Evolutionary conservation across 2,888 invertebrate species (phyloP), one percentile per base, ranked within the genome.

Genomic region (Plagodis dolabraria): DNA sequence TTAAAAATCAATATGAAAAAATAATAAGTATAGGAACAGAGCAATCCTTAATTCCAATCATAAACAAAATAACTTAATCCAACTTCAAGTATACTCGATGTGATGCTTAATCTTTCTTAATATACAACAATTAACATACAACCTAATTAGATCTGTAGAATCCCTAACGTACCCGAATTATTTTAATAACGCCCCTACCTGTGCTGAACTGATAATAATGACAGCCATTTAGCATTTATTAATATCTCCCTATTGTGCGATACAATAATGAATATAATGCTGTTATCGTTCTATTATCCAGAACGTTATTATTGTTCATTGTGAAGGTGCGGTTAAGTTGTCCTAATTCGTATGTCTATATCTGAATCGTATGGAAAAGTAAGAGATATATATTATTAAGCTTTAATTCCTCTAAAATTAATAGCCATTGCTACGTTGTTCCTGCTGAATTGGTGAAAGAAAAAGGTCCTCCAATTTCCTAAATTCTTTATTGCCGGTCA

Each of bases 161-260:
- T 38, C 55, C 46, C 49, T n/a, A 46, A 50, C 36, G 52, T 47
- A 45, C 61, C 46, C 46, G 57, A 67, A 64, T 63, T 58, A 61
- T 63, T 63, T 54, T 63, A 64, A 64, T 54, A 61, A 57, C 54
- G 54, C 50, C 56, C 57, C 55, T 60, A 65, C 69, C 63, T 67
- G 65, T 53, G 46, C 53, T 53, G 52, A 56, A 57, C 64, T 63
- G 69, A 65, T 67, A 67, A 67, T 69, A 67, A 67, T 64, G 63
- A 47, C 55, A 56, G 55, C 65, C 67, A 67, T 67, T 69, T 67
- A 69, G 62, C 69, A 67, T 69, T 67, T 64, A 69, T 64, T 67
- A 22, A 63, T 63, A 65, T 63, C 63, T 61, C 65, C 64, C 67
- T 65, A 64, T 69, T 67, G 69, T 69, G 56, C 57, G 57, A 69